phyloP scores from a whole-genome alignment of 2,113 vertebrate species.

The Lophochroa leadbeateri region DNA sequence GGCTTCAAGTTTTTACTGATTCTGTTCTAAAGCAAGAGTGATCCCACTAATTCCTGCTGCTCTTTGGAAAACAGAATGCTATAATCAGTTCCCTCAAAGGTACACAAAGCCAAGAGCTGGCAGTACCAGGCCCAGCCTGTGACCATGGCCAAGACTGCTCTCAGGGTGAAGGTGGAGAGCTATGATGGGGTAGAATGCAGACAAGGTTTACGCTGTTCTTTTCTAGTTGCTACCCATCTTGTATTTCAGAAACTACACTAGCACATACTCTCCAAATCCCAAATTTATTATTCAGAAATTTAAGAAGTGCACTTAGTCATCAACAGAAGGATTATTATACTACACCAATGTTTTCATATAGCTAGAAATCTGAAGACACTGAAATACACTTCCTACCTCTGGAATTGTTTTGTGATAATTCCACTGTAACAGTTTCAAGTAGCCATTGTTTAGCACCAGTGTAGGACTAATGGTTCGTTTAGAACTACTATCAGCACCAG shows the following conservation, averaged over 20 bases:
- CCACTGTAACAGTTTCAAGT: conserved; percentile 85
- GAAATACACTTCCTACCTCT: conserved; percentile 77
- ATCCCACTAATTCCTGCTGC: not conserved
- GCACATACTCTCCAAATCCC: not conserved
- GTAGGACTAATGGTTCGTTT: conserved; percentile 80
- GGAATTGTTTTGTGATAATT: conserved; percentile 82
- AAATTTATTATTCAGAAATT: not conserved
- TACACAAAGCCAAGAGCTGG: not conserved
- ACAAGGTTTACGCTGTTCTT: not conserved
- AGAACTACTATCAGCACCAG: conserved; percentile 64
- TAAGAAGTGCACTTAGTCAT: not conserved
- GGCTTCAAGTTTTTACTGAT: not conserved
- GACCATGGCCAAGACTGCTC: not conserved
- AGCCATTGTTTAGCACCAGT: conserved; percentile 85
- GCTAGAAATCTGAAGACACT: not conserved
- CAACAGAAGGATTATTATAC: not conserved
- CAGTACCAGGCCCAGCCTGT: not conserved
- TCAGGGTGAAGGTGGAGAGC: conserved; percentile 21
- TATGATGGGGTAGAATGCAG: not conserved
- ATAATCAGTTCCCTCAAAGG: not conserved
- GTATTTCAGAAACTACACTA: not conserved
- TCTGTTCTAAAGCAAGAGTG: not conserved
- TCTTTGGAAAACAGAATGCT: not conserved
- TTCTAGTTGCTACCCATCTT: not conserved
- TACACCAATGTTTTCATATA: not conserved